Percentiles rank a stretch among this genome's conserved stretches.
These are phyloP conservation scores for Platysteira castanea DNA, from an alignment of 2,113 vertebrate species.

Conservation along the genomic window DNA sequence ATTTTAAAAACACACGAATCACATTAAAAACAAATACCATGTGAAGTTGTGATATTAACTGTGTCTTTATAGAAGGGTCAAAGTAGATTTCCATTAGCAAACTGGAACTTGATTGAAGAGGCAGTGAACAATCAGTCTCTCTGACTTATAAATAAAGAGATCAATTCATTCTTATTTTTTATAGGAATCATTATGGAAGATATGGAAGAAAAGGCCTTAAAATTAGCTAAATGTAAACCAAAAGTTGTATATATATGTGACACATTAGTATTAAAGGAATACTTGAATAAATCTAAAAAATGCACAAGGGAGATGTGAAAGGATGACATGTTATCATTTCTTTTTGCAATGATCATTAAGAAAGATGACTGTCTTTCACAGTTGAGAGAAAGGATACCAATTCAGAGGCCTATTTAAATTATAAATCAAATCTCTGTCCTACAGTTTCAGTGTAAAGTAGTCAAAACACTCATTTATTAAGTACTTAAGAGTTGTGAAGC, in stretches of 20 bases:
- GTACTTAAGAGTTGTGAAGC: conserved; percentile 28
- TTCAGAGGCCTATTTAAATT: conserved; percentile 52
- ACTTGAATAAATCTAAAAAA: neutral
- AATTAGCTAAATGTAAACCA: conserved; percentile 12
- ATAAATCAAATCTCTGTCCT: conserved; percentile 49
- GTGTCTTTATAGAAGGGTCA: neutral
- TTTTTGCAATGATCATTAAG: conserved; percentile 17
- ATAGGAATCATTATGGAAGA: neutral
- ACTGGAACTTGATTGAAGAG: neutral
- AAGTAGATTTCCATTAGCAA: neutral
- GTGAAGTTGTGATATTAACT: neutral
- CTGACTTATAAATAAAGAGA: neutral
- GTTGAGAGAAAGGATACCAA: conserved; percentile 37
- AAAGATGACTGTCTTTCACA: conserved; percentile 53
- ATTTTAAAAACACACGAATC: neutral
- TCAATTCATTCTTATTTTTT: neutral
- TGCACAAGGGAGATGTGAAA: conserved; percentile 5
- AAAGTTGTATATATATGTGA: conserved; percentile 18
- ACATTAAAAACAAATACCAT: neutral
- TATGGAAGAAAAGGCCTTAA: conserved; percentile 1
- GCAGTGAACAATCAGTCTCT: neutral
- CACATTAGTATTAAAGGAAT: conserved; percentile 1
- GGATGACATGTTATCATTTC: neutral
- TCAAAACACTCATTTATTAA: conserved; percentile 56
- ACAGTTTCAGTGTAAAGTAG: conserved; percentile 31